These are phyloP conservation scores for Lepus europaeus DNA, from an alignment of 2,113 vertebrate species.

Conservation along the genomic window DNA sequence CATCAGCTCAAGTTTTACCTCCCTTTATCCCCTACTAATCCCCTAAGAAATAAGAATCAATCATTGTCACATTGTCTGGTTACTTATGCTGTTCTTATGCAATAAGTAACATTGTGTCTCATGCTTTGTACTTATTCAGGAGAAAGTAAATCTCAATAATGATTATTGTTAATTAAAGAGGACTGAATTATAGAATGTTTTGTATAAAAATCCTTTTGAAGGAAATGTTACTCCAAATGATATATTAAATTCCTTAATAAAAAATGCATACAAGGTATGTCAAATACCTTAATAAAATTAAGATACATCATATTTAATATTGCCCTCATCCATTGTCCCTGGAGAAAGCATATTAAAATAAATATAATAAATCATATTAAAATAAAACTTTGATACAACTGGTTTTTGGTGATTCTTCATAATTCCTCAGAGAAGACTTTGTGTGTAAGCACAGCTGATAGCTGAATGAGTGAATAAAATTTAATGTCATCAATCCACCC, in stretches of 20 bases:
- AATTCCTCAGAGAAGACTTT: not conserved
- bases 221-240: not conserved
- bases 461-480: conserved; percentile 34
- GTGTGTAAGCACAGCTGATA: not conserved
- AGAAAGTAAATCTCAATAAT: conserved; percentile 19
- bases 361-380: not conserved
- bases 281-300: conserved; percentile 1
- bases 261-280: not conserved
- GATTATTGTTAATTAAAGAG: not conserved
- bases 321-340: not conserved
- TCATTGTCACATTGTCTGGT: conserved; percentile 7
- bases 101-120: not conserved
- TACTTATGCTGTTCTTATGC: not conserved
- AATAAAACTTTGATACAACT: conserved; percentile 51
- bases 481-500: not conserved
- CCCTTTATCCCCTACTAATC: not conserved
- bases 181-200: conserved; percentile 31
- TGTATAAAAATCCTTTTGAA: conserved; percentile 32
- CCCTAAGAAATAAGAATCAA: conserved; percentile 57
- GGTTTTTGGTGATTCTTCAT: not conserved
- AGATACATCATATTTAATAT: not conserved
- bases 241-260: not conserved
- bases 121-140: conserved; percentile 2
- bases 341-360: not conserved
- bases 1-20: conserved; percentile 46